phyloP scores from a whole-genome alignment of 35 echinoderm and acorn worm species.

The Lytechinus pictus region DNA sequence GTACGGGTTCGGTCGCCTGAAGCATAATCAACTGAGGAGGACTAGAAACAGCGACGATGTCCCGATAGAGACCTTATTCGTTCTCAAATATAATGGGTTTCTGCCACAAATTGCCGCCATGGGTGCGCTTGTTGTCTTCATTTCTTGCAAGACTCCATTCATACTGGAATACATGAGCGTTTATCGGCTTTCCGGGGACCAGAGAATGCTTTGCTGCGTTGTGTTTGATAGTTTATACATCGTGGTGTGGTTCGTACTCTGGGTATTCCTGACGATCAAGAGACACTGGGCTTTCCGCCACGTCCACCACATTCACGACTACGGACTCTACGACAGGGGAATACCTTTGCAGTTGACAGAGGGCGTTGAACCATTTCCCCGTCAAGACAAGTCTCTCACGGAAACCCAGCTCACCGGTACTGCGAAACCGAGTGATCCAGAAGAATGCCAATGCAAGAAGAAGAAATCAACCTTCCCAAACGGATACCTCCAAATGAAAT shows the following conservation, averaged over 20 bases:
- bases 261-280: constrained; percentile 84
- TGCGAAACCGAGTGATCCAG: not conserved
- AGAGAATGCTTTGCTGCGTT: constrained; percentile 70
- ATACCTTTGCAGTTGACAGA: not conserved
- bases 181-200: constrained; percentile 62
- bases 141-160: constrained; percentile 78
- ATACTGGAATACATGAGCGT: constrained; percentile 84
- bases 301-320: not conserved
- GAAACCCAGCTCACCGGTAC: not conserved
- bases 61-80: constrained; percentile 34
- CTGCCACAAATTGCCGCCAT: constrained; percentile 84
- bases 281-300: constrained; percentile 74
- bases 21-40: constrained; percentile 64
- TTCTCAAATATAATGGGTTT: constrained; percentile 84
- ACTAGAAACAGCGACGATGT: constrained; percentile 23
- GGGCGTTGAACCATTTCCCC: not conserved
- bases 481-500: not conserved
- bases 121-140: constrained; percentile 77
- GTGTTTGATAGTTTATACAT: constrained; percentile 84
- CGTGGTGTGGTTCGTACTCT: constrained; percentile 73
- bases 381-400: not conserved
- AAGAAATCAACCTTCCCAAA: not conserved
- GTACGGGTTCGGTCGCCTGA: constrained; percentile 81
- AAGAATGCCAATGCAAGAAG: not conserved
- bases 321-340: not conserved